These are phyloP conservation scores for Calephelis virginiensis DNA, from an alignment of 1,140 invertebrate species.

Conservation along the genomic window DNA sequence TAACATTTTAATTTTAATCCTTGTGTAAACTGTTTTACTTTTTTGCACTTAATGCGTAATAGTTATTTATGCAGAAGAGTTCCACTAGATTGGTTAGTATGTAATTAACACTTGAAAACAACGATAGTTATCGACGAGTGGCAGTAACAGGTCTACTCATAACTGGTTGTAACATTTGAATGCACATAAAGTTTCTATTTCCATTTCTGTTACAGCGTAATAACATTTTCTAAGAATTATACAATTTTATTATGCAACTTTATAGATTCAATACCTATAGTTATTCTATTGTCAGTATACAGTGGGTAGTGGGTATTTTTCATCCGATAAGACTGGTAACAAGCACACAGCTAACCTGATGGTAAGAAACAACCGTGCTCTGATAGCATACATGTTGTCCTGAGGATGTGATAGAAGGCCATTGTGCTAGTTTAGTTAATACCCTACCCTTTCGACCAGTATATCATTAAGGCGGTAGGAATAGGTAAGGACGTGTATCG, in stretches of 20 bases:
- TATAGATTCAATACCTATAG: not conserved
- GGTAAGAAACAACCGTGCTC: no score
- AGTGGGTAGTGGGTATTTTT: no score
- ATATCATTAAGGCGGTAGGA: no score
- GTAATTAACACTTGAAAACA: slow-evolving; percentile 21
- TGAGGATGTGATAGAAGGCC: no score
- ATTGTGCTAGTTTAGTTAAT: no score
- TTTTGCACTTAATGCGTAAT: not conserved
- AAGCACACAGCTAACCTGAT: no score
- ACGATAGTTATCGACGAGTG: slow-evolving; percentile 22
- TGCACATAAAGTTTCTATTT: slow-evolving; percentile 24
- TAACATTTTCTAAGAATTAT: slow-evolving; percentile 17
- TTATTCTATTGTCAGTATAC: no score
- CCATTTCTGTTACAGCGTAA: slow-evolving; percentile 17
- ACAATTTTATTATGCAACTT: slow-evolving; percentile 12
- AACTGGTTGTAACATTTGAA: slow-evolving; percentile 21
- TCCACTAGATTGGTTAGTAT: slow-evolving; percentile 9
- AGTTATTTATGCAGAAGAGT: not conserved
- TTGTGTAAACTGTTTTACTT: not conserved
- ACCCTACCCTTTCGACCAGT: no score
- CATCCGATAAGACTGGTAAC: no score
- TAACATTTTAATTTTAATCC: no score
- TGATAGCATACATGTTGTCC: no score
- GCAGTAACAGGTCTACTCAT: slow-evolving; percentile 16
- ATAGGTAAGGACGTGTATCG: no score